Percentiles rank a stretch among this genome's conserved stretches.
These are phyloP conservation scores for Heliconius charithonia DNA, from an alignment of 2,888 invertebrate species.

Conservation along the genomic window DNA sequence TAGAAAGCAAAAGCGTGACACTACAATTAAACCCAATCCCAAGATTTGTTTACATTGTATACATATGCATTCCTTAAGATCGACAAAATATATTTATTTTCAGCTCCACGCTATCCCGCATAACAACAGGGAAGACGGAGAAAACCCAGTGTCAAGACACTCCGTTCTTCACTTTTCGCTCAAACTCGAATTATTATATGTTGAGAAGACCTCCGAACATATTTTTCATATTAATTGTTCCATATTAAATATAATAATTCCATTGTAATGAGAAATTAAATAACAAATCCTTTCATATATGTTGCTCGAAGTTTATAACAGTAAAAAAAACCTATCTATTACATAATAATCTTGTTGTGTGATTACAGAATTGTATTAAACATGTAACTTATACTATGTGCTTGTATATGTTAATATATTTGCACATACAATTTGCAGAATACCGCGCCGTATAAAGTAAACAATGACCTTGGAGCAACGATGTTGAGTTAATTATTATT, in stretches of 20 bases:
- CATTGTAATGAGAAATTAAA: no score
- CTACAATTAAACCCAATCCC: not conserved
- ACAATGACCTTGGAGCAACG: constrained; percentile 36
- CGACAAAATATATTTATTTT: not conserved
- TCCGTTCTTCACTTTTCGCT: no score
- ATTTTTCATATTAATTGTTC: no score
- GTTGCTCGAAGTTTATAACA: not conserved
- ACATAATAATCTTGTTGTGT: not conserved
- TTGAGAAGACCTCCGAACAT: not conserved
- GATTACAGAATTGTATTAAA: constrained; percentile 1
- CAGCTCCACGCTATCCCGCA: not conserved
- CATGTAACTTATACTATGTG: constrained; percentile 2
- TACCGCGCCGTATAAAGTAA: constrained; percentile 23
- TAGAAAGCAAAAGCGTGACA: not conserved
- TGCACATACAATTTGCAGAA: constrained; percentile 22
- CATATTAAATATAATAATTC: no score
- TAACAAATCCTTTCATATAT: not conserved
- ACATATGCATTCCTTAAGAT: not conserved
- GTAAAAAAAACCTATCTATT: not conserved
- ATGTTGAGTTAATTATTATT: constrained; percentile 35
- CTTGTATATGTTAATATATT: constrained; percentile 20
- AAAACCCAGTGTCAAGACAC: not conserved
- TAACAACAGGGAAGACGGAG: not conserved
- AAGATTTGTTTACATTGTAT: not conserved
- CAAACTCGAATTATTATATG: not conserved